Evolutionary conservation across 2,888 invertebrate species (phyloP).

Genomic region (Mellilla xanthometata): DNA sequence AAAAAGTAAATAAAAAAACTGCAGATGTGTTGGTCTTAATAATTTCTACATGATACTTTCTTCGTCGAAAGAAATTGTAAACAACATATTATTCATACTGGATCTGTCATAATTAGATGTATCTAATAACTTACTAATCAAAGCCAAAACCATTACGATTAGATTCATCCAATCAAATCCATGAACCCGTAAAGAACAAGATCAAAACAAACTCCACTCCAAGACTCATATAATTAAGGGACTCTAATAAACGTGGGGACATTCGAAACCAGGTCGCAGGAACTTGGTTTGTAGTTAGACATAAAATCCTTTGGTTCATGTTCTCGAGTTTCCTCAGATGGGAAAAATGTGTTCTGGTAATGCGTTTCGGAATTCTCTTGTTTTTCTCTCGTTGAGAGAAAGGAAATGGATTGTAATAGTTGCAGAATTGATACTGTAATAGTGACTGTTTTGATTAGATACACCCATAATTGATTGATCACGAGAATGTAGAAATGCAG

Average conservation of each 20-base stretch:
- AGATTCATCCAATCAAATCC: constrained; percentile 10
- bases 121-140: no score
- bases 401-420: constrained; percentile 25
- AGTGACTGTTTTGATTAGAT: background rate
- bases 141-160: no score
- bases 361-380: constrained; percentile 49
- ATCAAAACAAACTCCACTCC: constrained; percentile 35
- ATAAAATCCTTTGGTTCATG: constrained; percentile 67
- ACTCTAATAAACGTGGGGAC: constrained; percentile 46
- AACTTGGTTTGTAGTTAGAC: constrained; percentile 34
- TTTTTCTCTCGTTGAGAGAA: constrained; percentile 34
- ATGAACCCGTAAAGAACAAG: constrained; percentile 22
- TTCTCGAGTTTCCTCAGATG: constrained; percentile 58
- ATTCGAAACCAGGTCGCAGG: constrained; percentile 33
- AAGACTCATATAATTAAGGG: constrained; percentile 50
- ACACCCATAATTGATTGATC: no score
- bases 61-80: no score
- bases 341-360: constrained; percentile 67
- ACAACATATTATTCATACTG: no score
- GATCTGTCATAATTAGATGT: no score
- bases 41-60: no score
- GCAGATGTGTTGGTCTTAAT: no score
- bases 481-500: no score
- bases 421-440: constrained; percentile 9
- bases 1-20: no score